Evolutionary conservation across 2,888 invertebrate genomes (phyloP), one percentile per base, ranked within the genome.

Genomic region (Clepsis dumicolana): DNA sequence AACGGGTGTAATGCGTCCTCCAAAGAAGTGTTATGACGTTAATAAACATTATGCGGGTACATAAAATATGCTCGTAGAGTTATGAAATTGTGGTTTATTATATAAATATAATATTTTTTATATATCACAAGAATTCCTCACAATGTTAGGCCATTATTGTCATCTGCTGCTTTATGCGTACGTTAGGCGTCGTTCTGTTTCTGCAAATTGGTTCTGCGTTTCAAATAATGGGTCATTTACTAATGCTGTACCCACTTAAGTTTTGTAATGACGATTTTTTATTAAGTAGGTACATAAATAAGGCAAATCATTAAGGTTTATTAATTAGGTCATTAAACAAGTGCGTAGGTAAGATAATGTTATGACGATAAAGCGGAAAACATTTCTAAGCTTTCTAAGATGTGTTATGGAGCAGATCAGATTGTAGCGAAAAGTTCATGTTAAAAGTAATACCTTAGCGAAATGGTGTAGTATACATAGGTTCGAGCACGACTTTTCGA

Each of bases 1-100:
- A 18, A 44, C 44, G 18, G 44, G 18, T 44, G 38, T 38, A n/a
- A n/a, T 38, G 18, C 44, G 18, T 44, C 0, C 5, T 29, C 8
- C 18, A 18, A 44, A 18, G 44, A 44, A 44, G 16, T 44, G 44
- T 16, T n/a, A 18, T 5, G 4, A 18, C 7, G 8, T 38, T n/a
- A 44, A 44, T 44, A 18, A 44, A 44, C 44, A 44, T 16, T 44
- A 18, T 44, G 44, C 8, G 38, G n/a, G 18, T 8, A 44, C 18
- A 44, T 44, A 44, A 44, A 5, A 44, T 44, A 16, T 38, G 14
- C 38, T n/a, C 41, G 3, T 16, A 18, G 18, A 44, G 44, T 44
- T 44, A 44, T 44, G 18, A 41, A 38, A 44, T 44, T 44, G n/a
- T 14, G 7, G 16, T 44, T 44, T 44, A 44, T 44, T 44, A 44